Percentiles rank a stretch among this genome's conserved stretches.
Conservation (phyloP, 2,113 vertebrate species). For the Pangasianodon gigas region DNA sequence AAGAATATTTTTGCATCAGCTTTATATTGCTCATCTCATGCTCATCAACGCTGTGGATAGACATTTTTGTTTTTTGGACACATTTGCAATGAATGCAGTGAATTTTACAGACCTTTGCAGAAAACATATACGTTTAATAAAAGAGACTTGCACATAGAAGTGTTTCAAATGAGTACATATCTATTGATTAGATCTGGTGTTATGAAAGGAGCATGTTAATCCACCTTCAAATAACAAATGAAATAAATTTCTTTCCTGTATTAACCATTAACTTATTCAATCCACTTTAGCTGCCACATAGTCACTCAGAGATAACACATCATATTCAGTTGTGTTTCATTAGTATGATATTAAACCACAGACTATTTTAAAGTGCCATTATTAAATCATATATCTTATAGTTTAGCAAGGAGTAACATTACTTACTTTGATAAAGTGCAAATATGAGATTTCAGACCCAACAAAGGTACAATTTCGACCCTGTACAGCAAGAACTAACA, state of each 20-base stretch:
- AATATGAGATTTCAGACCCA: not conserved
- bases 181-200: too few species aligned
- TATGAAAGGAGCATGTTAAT: not conserved
- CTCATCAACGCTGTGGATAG: too few species aligned
- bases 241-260: not conserved
- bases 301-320: not conserved
- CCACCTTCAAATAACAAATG: not conserved
- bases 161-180: not conserved
- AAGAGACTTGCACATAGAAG: not conserved
- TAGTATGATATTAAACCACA: not conserved
- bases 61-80: not conserved
- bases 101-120: not conserved
- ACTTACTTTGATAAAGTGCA: not conserved
- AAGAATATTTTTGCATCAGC: not conserved
- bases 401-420: not conserved
- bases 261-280: not conserved
- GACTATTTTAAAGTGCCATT: not conserved
- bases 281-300: not conserved
- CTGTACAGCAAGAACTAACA: not conserved
- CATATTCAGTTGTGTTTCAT: not conserved
- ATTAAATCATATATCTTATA: not conserved
- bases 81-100: not conserved
- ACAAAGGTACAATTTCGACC: not conserved
- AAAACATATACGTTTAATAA: not conserved
- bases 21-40: not conserved